Conservation (phyloP, 2,888 invertebrate species). For the Gryllus longicercus region DNA sequence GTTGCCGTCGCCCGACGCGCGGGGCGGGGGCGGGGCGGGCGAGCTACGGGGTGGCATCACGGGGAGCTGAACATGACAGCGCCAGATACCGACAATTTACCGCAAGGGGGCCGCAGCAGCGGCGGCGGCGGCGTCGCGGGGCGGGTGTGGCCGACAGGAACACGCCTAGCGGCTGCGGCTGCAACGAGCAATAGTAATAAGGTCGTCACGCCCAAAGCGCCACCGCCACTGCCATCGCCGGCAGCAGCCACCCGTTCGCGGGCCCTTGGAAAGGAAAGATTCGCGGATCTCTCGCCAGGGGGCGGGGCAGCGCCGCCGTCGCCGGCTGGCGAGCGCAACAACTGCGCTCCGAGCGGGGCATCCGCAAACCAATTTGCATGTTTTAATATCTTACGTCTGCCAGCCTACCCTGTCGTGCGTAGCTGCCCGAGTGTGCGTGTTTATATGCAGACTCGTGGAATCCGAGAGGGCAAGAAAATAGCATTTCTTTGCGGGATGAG, state of each 20-base stretch:
- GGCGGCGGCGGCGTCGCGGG: background rate
- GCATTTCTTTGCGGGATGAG: too few species aligned
- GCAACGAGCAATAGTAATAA: conserved; percentile 23
- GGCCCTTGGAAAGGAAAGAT: too few species aligned
- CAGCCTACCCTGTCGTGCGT: too few species aligned
- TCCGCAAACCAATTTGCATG: background rate
- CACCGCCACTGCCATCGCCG: background rate
- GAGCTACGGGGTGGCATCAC: background rate
- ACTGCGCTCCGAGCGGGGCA: too few species aligned
- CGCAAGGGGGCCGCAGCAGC: conserved; percentile 4
- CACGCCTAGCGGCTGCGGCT: background rate
- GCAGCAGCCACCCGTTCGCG: background rate
- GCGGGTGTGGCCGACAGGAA: background rate
- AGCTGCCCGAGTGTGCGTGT: too few species aligned
- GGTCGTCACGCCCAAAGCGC: background rate
- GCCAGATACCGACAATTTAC: conserved; percentile 27
- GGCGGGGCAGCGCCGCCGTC: too few species aligned
- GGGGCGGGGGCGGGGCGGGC: background rate
- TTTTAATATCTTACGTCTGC: background rate
- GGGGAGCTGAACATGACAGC: conserved; percentile 25
- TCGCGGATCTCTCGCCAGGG: too few species aligned
- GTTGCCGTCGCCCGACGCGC: background rate
- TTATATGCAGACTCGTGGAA: too few species aligned
- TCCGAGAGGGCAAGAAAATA: too few species aligned
- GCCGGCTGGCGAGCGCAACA: too few species aligned